A percentile compares a stretch with the other conserved stretches of the same genome.
phyloP scores from a whole-genome alignment of 2,797 vertebrate species.

The Poecilia velifera region DNA sequence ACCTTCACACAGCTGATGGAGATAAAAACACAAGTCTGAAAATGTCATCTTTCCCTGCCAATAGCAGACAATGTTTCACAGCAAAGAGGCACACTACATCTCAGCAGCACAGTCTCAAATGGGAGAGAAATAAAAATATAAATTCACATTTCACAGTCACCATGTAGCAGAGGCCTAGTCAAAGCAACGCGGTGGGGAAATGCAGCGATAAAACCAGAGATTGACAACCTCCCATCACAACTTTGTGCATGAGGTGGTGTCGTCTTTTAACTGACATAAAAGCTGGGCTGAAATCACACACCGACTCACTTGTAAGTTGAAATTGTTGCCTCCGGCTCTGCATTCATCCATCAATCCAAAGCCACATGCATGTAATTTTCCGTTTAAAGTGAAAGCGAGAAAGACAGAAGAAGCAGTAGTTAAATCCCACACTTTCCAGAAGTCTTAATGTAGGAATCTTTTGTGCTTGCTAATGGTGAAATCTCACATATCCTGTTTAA shows the following conservation, averaged over 20 bases:
- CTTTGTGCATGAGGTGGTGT: conserved; percentile 8
- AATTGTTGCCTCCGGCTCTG: conserved; percentile 39
- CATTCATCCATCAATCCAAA: conserved; percentile 46
- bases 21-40: conserved; percentile 37
- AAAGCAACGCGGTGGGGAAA: conserved; percentile 31
- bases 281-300: conserved; percentile 35
- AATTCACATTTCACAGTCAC: conserved; percentile 21
- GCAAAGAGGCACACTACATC: conserved; percentile 25
- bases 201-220: conserved; percentile 22
- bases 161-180: conserved; percentile 35
- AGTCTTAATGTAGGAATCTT: neutral
- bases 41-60: conserved; percentile 43
- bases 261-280: conserved; percentile 30
- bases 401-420: neutral
- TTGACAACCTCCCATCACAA: conserved; percentile 8
- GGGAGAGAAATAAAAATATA: conserved; percentile 34
- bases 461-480: neutral
- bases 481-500: neutral
- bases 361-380: conserved; percentile 21
- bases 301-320: conserved; percentile 41
- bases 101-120: conserved; percentile 39
- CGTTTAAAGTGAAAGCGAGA: conserved; percentile 11
- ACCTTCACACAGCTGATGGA: conserved; percentile 5
- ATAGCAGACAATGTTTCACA: conserved; percentile 33
- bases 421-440: neutral